A percentile compares a stretch with the other conserved stretches of the same genome.
phyloP scores from a whole-genome alignment of 2,113 vertebrate genomes.

The Litocranius walleri region DNA sequence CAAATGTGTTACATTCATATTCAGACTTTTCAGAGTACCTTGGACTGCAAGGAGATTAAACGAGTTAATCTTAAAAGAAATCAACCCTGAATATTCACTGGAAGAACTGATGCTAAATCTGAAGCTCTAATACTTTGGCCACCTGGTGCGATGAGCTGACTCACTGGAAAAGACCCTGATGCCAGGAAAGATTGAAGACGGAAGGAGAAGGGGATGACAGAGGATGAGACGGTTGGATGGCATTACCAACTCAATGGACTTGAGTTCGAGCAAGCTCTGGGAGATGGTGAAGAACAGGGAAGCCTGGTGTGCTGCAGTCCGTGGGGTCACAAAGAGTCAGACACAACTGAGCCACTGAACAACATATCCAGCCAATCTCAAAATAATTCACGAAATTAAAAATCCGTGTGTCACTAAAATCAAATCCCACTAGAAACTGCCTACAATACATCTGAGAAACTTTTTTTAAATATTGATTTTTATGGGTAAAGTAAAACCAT shows the following conservation, averaged over 20 bases:
- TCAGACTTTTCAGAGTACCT: background rate
- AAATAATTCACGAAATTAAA: background rate
- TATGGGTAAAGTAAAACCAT: background rate
- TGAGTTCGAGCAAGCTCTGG: background rate
- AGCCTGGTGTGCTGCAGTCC: background rate
- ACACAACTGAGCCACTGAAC: background rate
- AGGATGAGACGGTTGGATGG: background rate
- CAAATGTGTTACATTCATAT: background rate
- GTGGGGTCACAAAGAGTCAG: background rate
- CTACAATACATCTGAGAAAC: background rate
- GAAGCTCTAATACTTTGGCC: background rate
- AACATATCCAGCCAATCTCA: background rate
- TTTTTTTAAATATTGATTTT: background rate
- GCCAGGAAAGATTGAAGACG: background rate
- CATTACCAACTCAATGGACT: background rate
- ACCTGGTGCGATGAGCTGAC: background rate
- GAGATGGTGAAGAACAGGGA: background rate
- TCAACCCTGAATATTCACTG: background rate
- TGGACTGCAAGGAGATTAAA: background rate
- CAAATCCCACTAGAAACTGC: background rate
- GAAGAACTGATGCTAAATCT: background rate
- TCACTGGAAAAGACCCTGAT: background rate
- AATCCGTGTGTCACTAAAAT: background rate
- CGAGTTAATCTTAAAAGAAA: background rate
- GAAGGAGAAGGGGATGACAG: background rate